Conservation (phyloP, 2,888 invertebrate species). For the Athrips mouffetella region DNA sequence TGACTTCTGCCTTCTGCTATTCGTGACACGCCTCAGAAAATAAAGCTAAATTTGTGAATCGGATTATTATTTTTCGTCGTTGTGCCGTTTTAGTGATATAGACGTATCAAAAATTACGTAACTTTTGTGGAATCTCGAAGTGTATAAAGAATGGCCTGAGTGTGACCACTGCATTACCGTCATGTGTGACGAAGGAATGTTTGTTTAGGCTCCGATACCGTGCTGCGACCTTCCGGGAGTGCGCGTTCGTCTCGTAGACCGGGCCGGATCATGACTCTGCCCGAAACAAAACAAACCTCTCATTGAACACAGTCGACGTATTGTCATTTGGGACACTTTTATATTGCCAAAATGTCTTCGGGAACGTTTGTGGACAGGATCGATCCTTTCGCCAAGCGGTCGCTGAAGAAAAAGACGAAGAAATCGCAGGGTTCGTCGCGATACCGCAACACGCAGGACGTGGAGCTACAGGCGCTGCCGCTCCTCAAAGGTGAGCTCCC, state of each 20-base stretch:
- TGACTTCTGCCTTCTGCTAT: slow-evolving; percentile 77
- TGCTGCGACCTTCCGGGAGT: slow-evolving; percentile 70
- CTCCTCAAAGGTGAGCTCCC: slow-evolving; percentile 92
- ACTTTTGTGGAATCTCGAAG: slow-evolving; percentile 77
- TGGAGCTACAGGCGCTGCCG: slow-evolving; percentile 97
- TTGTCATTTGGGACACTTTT: slow-evolving; percentile 74
- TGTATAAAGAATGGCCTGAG: slow-evolving; percentile 77
- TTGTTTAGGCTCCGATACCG: slow-evolving; percentile 77
- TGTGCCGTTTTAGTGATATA: slow-evolving; percentile 74
- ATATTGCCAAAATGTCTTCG: slow-evolving; percentile 82
- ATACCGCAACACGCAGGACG: slow-evolving; percentile 98
- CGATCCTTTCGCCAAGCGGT: slow-evolving; percentile 99
- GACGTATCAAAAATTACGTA: slow-evolving; percentile 77
- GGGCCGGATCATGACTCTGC: slow-evolving; percentile 75
- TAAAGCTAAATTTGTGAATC: slow-evolving; percentile 75
- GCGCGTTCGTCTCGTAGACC: slow-evolving; percentile 70
- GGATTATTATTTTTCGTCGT: slow-evolving; percentile 70
- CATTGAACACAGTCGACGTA: slow-evolving; percentile 72
- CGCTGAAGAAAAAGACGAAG: slow-evolving; percentile 98
- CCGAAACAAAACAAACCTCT: slow-evolving; percentile 71
- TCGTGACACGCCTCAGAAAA: slow-evolving; percentile 79
- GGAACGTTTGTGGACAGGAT: slow-evolving; percentile 98
- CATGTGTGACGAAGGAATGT: slow-evolving; percentile 78
- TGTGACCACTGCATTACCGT: slow-evolving; percentile 77
- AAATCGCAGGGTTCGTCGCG: slow-evolving; percentile 99